Conservation (phyloP, 1,140 invertebrate genomes). For the Lethrus apterus region DNA sequence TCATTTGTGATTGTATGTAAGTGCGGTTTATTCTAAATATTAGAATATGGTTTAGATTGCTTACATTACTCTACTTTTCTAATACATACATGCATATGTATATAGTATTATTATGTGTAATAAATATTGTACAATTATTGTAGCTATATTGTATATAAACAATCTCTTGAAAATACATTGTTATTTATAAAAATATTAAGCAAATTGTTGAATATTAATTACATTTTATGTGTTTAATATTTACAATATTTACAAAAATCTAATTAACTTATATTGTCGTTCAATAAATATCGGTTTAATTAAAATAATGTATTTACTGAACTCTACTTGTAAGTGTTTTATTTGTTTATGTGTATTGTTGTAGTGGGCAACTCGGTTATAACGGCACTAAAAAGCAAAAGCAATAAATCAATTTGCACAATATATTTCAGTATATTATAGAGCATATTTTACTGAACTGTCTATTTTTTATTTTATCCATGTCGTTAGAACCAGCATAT, state of each 20-base stretch:
- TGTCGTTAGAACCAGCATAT: too few species aligned
- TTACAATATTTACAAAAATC: conserved; percentile 6
- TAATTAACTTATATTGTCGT: conserved; percentile 9
- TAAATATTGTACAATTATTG: too few species aligned
- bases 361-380: too few species aligned
- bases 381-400: too few species aligned
- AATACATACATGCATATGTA: conserved; percentile 1
- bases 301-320: not conserved
- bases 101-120: too few species aligned
- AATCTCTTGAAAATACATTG: conserved; percentile 6
- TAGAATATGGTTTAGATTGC: too few species aligned
- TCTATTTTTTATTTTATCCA: not conserved
- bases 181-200: conserved; percentile 6
- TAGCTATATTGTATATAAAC: conserved; percentile 10
- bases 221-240: not conserved
- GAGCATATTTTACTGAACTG: not conserved
- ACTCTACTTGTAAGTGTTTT: not conserved
- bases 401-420: too few species aligned
- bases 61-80: too few species aligned
- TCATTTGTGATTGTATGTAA: too few species aligned
- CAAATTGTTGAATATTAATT: conserved; percentile 5
- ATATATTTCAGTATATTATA: not conserved
- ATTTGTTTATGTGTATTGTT: too few species aligned
- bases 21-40: too few species aligned
- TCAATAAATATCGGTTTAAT: not conserved